A percentile compares a stretch with the other conserved stretches of the same genome.
These are phyloP conservation scores for Desoria tigrina DNA, from an alignment of 2,888 invertebrate species.

Conservation along the genomic window DNA sequence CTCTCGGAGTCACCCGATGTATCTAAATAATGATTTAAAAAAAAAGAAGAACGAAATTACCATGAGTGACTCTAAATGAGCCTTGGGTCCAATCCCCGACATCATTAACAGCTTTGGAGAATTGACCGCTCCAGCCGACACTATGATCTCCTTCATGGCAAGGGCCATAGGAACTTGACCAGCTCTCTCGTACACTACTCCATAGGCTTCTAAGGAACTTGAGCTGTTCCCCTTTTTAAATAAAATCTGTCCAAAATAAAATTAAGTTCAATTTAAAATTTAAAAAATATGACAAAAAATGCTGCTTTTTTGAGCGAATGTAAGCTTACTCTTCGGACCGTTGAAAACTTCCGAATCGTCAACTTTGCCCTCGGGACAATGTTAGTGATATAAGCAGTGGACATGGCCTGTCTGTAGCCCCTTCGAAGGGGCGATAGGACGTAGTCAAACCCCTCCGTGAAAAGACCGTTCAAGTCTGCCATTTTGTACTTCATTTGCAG, in stretches of 20 bases:
- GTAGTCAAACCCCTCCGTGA: slow-evolving; percentile 10
- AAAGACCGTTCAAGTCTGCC: slow-evolving; percentile 14
- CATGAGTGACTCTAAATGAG: not conserved
- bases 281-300: not conserved
- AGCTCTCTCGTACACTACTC: slow-evolving; percentile 2
- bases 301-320: not conserved
- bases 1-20: too few species aligned
- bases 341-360: not conserved
- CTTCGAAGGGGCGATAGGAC: slow-evolving; percentile 9
- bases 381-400: slow-evolving; percentile 1
- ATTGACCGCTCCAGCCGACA: slow-evolving; percentile 13
- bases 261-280: too few species aligned
- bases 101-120: slow-evolving; percentile 8
- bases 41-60: too few species aligned
- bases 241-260: not conserved
- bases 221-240: not conserved
- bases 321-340: not conserved
- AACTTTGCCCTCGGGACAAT: slow-evolving; percentile 1
- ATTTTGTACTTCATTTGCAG: slow-evolving; percentile 5
- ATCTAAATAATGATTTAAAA: too few species aligned
- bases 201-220: not conserved
- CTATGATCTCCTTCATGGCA: slow-evolving; percentile 5
- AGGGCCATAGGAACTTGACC: slow-evolving; percentile 8
- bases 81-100: slow-evolving; percentile 7
- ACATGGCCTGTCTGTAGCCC: slow-evolving; percentile 3